A percentile compares a stretch with the other conserved stretches of the same genome.
These are phyloP conservation scores for Alligator sinensis DNA, from an alignment of 2,113 vertebrate genomes.

Conservation along the genomic window DNA sequence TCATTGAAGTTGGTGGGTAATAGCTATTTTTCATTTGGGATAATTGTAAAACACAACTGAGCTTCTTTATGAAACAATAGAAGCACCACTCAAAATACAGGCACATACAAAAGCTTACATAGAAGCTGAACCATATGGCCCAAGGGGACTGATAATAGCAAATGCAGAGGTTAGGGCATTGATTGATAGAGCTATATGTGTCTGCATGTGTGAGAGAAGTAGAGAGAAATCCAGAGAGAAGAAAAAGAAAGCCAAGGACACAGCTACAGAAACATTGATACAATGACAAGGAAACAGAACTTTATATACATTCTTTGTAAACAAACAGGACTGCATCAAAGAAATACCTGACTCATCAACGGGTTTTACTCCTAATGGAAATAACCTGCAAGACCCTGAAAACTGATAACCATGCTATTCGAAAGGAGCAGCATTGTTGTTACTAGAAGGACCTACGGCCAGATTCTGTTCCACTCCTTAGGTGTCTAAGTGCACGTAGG, in stretches of 20 bases:
- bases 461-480: too few species aligned
- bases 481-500: too few species aligned
- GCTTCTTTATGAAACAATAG: not conserved
- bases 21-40: not conserved
- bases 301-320: not conserved
- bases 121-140: not conserved
- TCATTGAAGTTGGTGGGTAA: not conserved
- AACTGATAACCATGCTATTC: not conserved
- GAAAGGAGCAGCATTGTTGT: not conserved
- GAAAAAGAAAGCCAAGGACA: not conserved
- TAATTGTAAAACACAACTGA: not conserved
- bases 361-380: not conserved
- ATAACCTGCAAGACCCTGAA: not conserved
- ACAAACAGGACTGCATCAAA: not conserved
- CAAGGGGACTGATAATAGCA: not conserved
- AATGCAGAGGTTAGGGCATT: not conserved
- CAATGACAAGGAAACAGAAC: not conserved
- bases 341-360: not conserved
- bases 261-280: not conserved
- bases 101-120: not conserved
- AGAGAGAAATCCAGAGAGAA: not conserved
- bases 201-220: not conserved
- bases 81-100: not conserved
- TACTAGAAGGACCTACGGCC: not conserved
- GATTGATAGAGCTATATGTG: not conserved